phyloP scores from a whole-genome alignment of 1,140 invertebrate species.

The Thaumetopoea pityocampa region DNA sequence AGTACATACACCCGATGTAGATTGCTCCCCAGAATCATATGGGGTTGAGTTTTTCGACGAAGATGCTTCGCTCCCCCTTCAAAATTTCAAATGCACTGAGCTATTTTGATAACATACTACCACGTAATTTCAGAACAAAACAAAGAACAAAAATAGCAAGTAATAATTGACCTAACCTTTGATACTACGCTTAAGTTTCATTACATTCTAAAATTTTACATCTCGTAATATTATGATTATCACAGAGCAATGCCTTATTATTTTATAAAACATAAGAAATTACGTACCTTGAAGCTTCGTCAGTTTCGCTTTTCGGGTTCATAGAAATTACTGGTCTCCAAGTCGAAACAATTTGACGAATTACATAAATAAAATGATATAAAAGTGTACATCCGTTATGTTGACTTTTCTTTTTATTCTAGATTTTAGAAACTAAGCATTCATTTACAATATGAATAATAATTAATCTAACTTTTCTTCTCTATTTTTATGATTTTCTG shows the following conservation, averaged over 20 bases:
- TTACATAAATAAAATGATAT: slow-evolving; percentile 40
- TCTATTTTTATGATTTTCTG: too few relatives aligned
- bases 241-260: neutral
- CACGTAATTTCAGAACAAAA: slow-evolving; percentile 28
- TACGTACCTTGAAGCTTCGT: slow-evolving; percentile 76
- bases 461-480: too few relatives aligned
- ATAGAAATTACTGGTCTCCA: slow-evolving; percentile 65
- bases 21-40: slow-evolving; percentile 40
- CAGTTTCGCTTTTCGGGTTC: slow-evolving; percentile 74
- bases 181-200: slow-evolving; percentile 30
- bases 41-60: slow-evolving; percentile 65
- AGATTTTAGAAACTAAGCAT: slow-evolving; percentile 29
- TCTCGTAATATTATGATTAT: neutral
- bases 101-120: slow-evolving; percentile 3
- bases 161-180: slow-evolving; percentile 61
- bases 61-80: slow-evolving; percentile 72
- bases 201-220: slow-evolving; percentile 9
- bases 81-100: slow-evolving; percentile 15
- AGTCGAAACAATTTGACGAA: slow-evolving; percentile 35
- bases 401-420: slow-evolving; percentile 39
- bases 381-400: slow-evolving; percentile 36
- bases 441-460: too few relatives aligned
- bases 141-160: slow-evolving; percentile 64
- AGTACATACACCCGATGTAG: slow-evolving; percentile 49
- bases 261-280: slow-evolving; percentile 18